Conservation (phyloP, 2,888 invertebrate genomes). For the Scaptomyza tumidula region DNA sequence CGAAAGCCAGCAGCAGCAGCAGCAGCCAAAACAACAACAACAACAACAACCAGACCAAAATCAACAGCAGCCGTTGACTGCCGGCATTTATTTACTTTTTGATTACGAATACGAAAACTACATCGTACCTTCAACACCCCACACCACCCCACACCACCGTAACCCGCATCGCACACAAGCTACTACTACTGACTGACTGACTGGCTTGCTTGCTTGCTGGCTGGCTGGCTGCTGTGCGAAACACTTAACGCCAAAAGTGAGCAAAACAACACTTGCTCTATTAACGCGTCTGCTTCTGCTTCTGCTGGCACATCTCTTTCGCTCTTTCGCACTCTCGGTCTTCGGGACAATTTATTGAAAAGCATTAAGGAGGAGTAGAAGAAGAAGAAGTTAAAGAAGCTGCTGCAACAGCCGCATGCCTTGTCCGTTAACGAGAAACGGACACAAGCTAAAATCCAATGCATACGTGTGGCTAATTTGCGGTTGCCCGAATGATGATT, state of each 20-base stretch:
- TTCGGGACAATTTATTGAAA: constrained; percentile 68
- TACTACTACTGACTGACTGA: too few species aligned
- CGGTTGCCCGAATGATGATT: constrained; percentile 74
- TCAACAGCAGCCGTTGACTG: constrained; percentile 41
- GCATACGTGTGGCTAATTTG: constrained; percentile 79
- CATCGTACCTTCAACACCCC: neutral
- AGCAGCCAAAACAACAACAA: too few species aligned
- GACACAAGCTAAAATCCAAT: constrained; percentile 16
- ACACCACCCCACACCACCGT: too few species aligned
- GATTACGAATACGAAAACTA: constrained; percentile 52
- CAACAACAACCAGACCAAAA: constrained; percentile 1
- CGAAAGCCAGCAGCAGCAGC: constrained; percentile 46
- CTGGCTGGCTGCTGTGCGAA: constrained; percentile 76
- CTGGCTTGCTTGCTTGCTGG: constrained; percentile 15
- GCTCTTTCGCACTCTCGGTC: neutral
- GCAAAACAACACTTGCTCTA: constrained; percentile 83
- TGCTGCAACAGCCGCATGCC: neutral
- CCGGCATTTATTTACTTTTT: constrained; percentile 75
- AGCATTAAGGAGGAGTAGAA: constrained; percentile 72
- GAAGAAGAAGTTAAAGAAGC: constrained; percentile 44
- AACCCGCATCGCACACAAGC: neutral
- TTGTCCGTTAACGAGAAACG: constrained; percentile 67
- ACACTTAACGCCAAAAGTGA: constrained; percentile 83
- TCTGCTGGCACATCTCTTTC: constrained; percentile 26
- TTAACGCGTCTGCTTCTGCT: constrained; percentile 60